Conservation (phyloP, 2,888 invertebrate genomes). For the Dorcus parallelipipedus region DNA sequence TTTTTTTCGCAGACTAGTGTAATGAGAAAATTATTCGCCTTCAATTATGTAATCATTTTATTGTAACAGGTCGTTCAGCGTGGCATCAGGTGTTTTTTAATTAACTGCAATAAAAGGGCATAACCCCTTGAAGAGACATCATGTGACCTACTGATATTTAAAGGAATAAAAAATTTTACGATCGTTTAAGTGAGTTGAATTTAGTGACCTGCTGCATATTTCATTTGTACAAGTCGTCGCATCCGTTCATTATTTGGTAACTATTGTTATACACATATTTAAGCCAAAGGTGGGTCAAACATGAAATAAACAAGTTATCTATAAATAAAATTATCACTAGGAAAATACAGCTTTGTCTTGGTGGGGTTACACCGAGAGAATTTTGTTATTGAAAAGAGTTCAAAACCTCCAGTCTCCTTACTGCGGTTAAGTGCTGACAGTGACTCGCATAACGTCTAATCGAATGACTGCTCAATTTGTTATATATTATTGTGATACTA, state of each 20-base stretch:
- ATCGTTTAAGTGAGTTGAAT: no score
- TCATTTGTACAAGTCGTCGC: no score
- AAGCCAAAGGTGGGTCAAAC: constrained; percentile 18
- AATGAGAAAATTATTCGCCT: no score
- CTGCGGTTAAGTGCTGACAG: neutral
- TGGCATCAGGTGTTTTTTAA: no score
- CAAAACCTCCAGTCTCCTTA: neutral
- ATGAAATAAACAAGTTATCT: constrained; percentile 16
- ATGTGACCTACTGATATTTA: no score
- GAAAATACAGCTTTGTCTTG: constrained; percentile 15
- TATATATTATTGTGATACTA: neutral
- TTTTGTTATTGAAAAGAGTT: constrained; percentile 15
- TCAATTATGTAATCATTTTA: no score
- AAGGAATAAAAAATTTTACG: no score
- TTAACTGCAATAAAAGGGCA: no score
- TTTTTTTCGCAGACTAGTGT: no score
- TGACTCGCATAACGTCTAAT: neutral
- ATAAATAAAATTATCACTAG: constrained; percentile 15
- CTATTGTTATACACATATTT: constrained; percentile 8
- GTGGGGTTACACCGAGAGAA: constrained; percentile 10
- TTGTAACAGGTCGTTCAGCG: no score
- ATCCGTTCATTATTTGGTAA: neutral
- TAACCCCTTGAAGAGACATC: no score
- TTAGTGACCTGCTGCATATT: no score
- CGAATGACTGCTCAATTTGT: neutral